A percentile compares a stretch with the other conserved stretches of the same genome.
Conservation (phyloP, 2,113 vertebrate species). For the Oreotragus oreotragus region DNA sequence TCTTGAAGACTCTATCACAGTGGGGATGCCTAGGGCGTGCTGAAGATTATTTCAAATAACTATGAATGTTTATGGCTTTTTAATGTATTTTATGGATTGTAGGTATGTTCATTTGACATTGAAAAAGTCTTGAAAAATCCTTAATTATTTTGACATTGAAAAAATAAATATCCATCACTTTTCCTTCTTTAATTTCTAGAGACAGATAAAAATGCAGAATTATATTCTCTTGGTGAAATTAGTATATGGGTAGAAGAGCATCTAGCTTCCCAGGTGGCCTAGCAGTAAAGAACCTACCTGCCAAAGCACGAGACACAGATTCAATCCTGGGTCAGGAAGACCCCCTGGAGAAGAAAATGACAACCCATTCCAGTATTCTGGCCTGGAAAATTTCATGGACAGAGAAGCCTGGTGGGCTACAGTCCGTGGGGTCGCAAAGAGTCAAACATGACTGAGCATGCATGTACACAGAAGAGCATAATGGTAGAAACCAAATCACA, state of each 20-base stretch:
- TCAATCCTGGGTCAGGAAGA: neutral
- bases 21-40: rapidly evolving
- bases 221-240: neutral
- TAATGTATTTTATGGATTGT: neutral
- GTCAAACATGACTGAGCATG: neutral
- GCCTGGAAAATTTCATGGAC: neutral
- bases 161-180: neutral
- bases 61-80: neutral
- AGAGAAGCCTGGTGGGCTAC: neutral
- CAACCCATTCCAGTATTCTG: neutral
- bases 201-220: neutral
- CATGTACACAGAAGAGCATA: neutral
- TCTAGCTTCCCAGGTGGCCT: neutral
- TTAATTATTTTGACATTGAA: neutral
- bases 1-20: neutral
- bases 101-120: neutral
- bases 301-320: neutral
- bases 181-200: neutral
- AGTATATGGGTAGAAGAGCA: neutral
- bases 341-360: neutral
- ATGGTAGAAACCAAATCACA: neutral
- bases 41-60: neutral
- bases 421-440: neutral
- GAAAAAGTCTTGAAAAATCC: neutral
- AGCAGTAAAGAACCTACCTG: neutral